Evolutionary conservation across 2,888 invertebrate genomes (phyloP).

Genomic region (Notodromas monacha): DNA sequence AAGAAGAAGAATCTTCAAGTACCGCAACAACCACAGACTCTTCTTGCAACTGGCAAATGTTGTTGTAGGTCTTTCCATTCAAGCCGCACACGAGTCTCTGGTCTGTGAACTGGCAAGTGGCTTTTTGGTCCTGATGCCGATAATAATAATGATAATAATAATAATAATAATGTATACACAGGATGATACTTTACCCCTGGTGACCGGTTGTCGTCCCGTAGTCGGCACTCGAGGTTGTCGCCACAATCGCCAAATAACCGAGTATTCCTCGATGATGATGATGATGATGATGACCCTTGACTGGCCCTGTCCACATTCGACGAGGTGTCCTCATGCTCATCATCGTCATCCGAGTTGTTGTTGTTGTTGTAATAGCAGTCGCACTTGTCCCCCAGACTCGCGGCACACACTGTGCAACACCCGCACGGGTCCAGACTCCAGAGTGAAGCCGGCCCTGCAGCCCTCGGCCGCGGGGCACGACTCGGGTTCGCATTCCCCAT

Average conservation of each 20-base stretch:
- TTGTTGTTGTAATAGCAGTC: conserved; percentile 16
- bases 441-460: conserved; percentile 19
- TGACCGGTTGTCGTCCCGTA: conserved; percentile 19
- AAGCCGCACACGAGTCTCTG: conserved; percentile 20
- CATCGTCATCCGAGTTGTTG: conserved; percentile 13
- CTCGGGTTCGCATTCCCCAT: conserved; percentile 11
- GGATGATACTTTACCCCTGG: no score
- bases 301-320: no score
- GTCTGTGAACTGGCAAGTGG: conserved; percentile 21
- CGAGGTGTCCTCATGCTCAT: no score
- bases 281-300: no score
- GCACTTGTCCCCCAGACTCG: conserved; percentile 20
- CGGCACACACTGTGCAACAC: conserved; percentile 22
- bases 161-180: no score
- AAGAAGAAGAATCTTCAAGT: no score
- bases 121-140: conserved; percentile 14
- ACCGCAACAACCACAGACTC: no score
- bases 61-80: conserved; percentile 20
- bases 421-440: conserved; percentile 22
- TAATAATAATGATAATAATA: conserved; percentile 5
- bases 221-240: conserved; percentile 18
- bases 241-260: conserved; percentile 20
- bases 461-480: conserved; percentile 15
- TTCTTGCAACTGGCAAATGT: conserved; percentile 17
- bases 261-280: no score